Conservation (phyloP, 2,888 invertebrate species). For the Geotrupes spiniger region DNA sequence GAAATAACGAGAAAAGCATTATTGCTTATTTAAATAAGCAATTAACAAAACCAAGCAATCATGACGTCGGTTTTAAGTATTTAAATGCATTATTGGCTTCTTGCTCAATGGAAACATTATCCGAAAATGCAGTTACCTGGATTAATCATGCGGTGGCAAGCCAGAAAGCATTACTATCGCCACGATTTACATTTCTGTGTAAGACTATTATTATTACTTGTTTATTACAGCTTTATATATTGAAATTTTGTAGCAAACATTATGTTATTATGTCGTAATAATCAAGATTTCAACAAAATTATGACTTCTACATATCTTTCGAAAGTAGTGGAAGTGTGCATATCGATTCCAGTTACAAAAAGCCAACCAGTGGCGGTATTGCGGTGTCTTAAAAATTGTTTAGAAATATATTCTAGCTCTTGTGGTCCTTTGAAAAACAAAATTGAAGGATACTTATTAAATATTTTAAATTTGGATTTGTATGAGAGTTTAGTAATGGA, state of each 20-base stretch:
- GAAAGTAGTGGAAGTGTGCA: constrained; percentile 26
- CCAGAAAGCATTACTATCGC: neutral
- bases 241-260: constrained; percentile 20
- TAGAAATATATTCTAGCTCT: constrained; percentile 24
- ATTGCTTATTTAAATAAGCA: constrained; percentile 18
- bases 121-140: constrained; percentile 20
- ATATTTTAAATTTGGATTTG: constrained; percentile 20
- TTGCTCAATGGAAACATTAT: constrained; percentile 5
- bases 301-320: constrained; percentile 18
- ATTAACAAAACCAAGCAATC: constrained; percentile 9
- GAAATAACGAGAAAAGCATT: constrained; percentile 12
- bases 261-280: constrained; percentile 15
- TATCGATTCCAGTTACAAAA: constrained; percentile 10
- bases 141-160: constrained; percentile 14
- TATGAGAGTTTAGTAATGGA: constrained; percentile 9
- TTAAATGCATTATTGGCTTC: constrained; percentile 12
- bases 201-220: too few species aligned
- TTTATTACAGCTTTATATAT: neutral
- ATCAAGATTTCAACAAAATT: constrained; percentile 26
- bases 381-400: constrained; percentile 23
- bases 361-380: constrained; percentile 14
- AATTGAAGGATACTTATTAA: constrained; percentile 22
- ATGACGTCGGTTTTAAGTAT: constrained; percentile 16
- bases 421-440: constrained; percentile 23
- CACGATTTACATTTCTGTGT: too few species aligned